Percentiles rank a stretch among this genome's conserved stretches.
Conservation (phyloP, 2,113 vertebrate genomes). For the Epinephelus moara region DNA sequence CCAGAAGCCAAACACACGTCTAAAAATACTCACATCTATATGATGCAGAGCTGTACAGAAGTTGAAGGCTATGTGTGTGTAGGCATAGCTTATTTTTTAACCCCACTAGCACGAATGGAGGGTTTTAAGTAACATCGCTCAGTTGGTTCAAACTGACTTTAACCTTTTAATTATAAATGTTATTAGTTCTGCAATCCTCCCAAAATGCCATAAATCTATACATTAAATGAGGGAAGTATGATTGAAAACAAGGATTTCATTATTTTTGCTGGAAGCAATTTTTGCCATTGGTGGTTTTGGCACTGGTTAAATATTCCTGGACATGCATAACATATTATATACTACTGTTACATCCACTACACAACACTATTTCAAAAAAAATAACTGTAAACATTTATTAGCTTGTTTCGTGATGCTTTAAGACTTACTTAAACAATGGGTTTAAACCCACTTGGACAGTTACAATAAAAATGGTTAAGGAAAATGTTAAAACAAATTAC, state of each 20-base stretch:
- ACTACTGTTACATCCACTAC: background rate
- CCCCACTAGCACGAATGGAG: background rate
- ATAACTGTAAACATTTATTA: background rate
- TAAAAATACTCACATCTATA: background rate
- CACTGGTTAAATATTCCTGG: background rate
- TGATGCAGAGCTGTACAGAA: background rate
- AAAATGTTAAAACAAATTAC: background rate
- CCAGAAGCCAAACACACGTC: background rate
- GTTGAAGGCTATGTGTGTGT: background rate
- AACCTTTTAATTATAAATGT: too few species aligned
- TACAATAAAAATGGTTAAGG: background rate
- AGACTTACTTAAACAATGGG: background rate
- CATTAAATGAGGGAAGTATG: too few species aligned
- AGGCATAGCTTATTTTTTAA: background rate
- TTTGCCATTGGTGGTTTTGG: background rate
- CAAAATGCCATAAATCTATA: too few species aligned
- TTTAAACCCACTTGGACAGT: background rate
- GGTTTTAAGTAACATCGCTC: too few species aligned
- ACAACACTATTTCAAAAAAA: background rate
- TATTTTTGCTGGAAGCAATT: too few species aligned
- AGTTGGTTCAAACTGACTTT: too few species aligned
- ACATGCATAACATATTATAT: background rate
- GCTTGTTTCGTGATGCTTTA: background rate
- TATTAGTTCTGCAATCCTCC: too few species aligned
- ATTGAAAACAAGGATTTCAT: too few species aligned